Conservation (phyloP, 2,113 vertebrate species). For the Heterocephalus glaber region DNA sequence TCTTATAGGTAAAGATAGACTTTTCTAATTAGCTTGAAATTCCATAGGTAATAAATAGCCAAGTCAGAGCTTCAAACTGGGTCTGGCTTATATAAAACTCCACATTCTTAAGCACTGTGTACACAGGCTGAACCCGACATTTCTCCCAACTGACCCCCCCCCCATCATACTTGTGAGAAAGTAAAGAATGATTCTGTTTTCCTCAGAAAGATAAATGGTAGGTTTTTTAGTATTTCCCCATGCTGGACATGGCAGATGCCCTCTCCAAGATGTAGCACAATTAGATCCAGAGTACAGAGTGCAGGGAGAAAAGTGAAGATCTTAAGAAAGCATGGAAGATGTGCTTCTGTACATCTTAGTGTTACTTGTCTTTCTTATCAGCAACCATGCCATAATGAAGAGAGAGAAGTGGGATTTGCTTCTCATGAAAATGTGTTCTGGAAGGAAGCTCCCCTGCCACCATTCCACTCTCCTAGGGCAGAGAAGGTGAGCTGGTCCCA, state of each 20-base stretch:
- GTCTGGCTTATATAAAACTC: background rate
- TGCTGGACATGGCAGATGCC: background rate
- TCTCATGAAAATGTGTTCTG: background rate
- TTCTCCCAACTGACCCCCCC: background rate
- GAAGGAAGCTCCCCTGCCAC: no score
- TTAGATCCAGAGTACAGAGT: background rate
- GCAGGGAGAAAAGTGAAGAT: background rate
- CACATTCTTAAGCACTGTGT: background rate
- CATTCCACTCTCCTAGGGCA: no score
- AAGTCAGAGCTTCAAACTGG: background rate
- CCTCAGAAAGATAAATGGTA: background rate
- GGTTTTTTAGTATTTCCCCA: background rate
- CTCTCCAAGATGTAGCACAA: background rate
- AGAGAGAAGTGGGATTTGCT: background rate
- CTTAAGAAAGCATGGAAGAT: background rate
- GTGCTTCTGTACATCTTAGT: background rate
- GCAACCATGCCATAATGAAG: background rate
- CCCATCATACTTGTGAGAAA: background rate
- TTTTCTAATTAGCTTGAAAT: constrained; percentile 25
- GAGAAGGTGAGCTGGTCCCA: no score
- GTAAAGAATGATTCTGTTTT: background rate
- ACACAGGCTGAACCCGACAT: background rate
- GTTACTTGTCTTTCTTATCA: background rate
- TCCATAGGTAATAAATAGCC: background rate
- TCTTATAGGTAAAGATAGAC: background rate